These are phyloP conservation scores for Nasonovia ribisnigri DNA, from an alignment of 2,888 invertebrate genomes.

Conservation along the genomic window DNA sequence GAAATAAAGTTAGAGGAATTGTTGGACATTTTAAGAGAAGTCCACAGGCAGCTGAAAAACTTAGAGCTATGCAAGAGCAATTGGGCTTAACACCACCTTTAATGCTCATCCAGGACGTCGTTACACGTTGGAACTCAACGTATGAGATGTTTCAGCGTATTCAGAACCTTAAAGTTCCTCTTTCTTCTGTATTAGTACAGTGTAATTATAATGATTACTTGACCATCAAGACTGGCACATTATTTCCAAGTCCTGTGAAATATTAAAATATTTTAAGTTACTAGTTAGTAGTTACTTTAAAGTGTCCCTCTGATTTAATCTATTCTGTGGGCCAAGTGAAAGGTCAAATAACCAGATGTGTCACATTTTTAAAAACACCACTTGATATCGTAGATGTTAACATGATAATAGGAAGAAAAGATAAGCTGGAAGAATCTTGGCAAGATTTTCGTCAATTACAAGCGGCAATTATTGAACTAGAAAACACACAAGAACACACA, in stretches of 20 bases:
- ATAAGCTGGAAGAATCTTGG: constrained; percentile 12
- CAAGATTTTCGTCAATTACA: not conserved
- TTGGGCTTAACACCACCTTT: not conserved
- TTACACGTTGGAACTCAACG: not conserved
- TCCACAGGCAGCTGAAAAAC: not conserved
- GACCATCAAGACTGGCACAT: no score
- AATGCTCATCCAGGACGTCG: not conserved
- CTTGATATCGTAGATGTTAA: not conserved
- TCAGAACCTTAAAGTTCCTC: no score
- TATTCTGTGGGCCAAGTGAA: not conserved
- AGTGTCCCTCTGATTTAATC: no score
- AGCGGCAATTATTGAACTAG: not conserved
- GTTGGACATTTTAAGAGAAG: not conserved
- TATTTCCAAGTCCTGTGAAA: no score
- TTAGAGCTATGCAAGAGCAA: no score
- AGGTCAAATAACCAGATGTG: not conserved
- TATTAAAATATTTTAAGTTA: no score
- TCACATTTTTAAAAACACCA: constrained; percentile 1
- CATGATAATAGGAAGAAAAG: not conserved
- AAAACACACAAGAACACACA: not conserved
- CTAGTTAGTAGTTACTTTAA: no score
- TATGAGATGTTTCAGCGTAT: no score
- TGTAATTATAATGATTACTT: no score
- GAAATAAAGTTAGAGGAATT: not conserved
- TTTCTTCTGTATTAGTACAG: no score